Evolutionary conservation across 2,888 invertebrate genomes (phyloP).

Genomic region (Amorpha juglandis): DNA sequence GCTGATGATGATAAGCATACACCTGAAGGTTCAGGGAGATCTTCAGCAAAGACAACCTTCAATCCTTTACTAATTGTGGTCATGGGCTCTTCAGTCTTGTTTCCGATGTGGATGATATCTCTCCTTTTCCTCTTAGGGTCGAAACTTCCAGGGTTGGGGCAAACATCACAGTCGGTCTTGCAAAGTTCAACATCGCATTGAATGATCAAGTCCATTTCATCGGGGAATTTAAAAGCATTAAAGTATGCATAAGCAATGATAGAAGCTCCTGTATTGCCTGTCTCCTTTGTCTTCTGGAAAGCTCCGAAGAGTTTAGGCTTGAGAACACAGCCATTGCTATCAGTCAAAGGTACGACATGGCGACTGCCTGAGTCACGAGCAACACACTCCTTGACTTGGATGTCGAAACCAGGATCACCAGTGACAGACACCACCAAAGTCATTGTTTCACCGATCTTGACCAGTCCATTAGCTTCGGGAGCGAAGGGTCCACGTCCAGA

Average conservation of each 20-base stretch:
- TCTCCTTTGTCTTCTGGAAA: slow-evolving; percentile 91
- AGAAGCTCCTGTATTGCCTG: slow-evolving; percentile 89
- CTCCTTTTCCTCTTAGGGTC: slow-evolving; percentile 76
- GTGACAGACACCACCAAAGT: slow-evolving; percentile 91
- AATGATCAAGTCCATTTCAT: slow-evolving; percentile 91
- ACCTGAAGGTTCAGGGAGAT: slow-evolving; percentile 76
- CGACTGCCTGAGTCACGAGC: slow-evolving; percentile 88
- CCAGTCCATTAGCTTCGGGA: slow-evolving; percentile 89
- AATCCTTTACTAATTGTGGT: slow-evolving; percentile 87
- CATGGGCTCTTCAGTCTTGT: slow-evolving; percentile 82
- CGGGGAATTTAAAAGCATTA: slow-evolving; percentile 93
- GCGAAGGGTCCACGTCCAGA: slow-evolving; percentile 91
- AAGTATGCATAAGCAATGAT: slow-evolving; percentile 91
- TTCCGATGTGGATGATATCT: slow-evolving; percentile 73
- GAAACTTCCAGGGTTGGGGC: slow-evolving; percentile 86
- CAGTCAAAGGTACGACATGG: slow-evolving; percentile 88
- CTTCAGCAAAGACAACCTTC: slow-evolving; percentile 88
- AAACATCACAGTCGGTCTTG: slow-evolving; percentile 90
- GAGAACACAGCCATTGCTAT: slow-evolving; percentile 89
- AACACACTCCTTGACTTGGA: slow-evolving; percentile 90
- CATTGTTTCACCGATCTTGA: slow-evolving; percentile 92
- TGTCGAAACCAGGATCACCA: slow-evolving; percentile 91
- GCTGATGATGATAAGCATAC: slow-evolving; percentile 87
- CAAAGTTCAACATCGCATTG: slow-evolving; percentile 93
- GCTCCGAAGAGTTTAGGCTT: slow-evolving; percentile 92